Conservation (phyloP, 2,888 invertebrate species). For the Melitaea athalia region DNA sequence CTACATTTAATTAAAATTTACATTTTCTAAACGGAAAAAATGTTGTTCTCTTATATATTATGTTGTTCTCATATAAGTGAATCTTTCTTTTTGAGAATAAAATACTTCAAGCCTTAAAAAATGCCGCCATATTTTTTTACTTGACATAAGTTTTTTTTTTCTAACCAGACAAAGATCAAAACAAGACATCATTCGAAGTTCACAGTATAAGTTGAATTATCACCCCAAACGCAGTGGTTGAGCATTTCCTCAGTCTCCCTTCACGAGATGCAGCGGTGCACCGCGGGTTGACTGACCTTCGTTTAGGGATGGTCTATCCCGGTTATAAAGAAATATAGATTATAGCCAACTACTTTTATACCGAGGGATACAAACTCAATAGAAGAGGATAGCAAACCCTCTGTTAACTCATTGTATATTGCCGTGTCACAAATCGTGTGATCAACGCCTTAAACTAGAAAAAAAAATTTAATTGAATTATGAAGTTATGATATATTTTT, state of each 20-base stretch:
- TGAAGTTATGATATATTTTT: too few relatives aligned
- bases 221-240: constrained; percentile 22
- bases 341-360: constrained; percentile 4
- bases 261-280: constrained; percentile 52
- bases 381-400: neutral
- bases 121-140: too few relatives aligned
- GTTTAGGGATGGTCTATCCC: constrained; percentile 31
- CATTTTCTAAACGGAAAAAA: neutral
- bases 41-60: too few relatives aligned
- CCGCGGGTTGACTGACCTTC: constrained; percentile 52
- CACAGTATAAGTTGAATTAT: constrained; percentile 15
- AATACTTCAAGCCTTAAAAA: too few relatives aligned
- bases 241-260: constrained; percentile 43
- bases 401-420: neutral
- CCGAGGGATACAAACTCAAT: neutral
- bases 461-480: too few relatives aligned
- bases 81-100: too few relatives aligned
- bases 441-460: neutral
- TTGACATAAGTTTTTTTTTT: too few relatives aligned
- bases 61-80: too few relatives aligned
- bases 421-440: neutral
- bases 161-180: too few relatives aligned
- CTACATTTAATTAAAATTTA: too few relatives aligned
- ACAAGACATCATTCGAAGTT: neutral
- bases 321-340: constrained; percentile 16